phyloP scores from a whole-genome alignment of 2,797 vertebrate species.

The Gambelia wislizenii region DNA sequence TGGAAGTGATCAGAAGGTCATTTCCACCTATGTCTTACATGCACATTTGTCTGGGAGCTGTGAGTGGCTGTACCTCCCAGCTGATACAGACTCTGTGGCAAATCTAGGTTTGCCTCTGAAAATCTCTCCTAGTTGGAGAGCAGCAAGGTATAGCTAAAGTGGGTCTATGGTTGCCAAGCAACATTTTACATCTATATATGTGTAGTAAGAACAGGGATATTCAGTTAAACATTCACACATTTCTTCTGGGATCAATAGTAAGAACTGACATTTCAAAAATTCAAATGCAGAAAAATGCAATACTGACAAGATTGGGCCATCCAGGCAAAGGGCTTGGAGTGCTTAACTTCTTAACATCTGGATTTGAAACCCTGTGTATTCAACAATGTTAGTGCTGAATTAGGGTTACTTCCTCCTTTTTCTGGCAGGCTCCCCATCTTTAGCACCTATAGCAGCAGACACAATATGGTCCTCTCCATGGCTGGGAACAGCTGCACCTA shows the following conservation, averaged over 20 bases:
- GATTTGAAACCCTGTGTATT: neutral
- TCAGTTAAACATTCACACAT: neutral
- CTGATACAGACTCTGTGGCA: neutral
- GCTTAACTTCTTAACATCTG: neutral
- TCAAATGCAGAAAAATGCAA: neutral
- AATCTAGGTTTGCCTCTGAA: neutral
- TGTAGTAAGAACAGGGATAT: neutral
- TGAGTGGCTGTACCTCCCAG: neutral
- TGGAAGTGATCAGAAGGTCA: no score
- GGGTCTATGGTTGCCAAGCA: neutral
- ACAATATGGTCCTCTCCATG: neutral
- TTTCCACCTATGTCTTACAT: neutral
- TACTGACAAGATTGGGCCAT: neutral
- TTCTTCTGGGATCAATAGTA: neutral
- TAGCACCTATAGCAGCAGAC: neutral
- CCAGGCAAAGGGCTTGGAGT: neutral
- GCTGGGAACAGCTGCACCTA: neutral
- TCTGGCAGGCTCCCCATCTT: neutral
- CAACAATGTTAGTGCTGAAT: neutral
- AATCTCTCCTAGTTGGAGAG: no score
- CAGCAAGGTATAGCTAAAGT: neutral
- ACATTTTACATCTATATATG: neutral
- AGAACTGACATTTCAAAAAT: neutral
- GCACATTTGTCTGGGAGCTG: neutral
- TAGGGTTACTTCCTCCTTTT: neutral